Conservation (phyloP, 1,140 invertebrate species). For the Bombus terrestris region DNA sequence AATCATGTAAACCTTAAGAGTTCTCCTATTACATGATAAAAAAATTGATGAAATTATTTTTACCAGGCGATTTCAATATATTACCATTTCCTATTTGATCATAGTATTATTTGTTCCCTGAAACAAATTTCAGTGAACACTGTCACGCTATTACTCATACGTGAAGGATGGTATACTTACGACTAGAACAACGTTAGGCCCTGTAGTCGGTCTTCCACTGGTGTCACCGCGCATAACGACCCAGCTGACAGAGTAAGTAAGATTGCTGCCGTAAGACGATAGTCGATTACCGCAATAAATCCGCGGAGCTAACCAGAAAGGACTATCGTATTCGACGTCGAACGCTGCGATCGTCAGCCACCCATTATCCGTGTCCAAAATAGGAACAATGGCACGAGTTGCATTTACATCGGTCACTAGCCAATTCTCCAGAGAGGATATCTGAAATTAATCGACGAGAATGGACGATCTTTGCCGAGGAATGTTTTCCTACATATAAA, state of each 20-base stretch:
- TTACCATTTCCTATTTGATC: no score
- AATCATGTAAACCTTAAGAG: no score
- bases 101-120: no score
- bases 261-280: conserved; percentile 92
- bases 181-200: conserved; percentile 93
- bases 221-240: conserved; percentile 94
- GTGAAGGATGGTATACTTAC: conserved; percentile 79
- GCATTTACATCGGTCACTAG: conserved; percentile 85
- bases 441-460: conserved; percentile 74
- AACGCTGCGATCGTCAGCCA: conserved; percentile 85
- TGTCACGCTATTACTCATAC: no score
- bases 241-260: conserved; percentile 92
- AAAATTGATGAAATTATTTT: no score
- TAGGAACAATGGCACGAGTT: conserved; percentile 81
- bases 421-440: conserved; percentile 86
- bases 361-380: conserved; percentile 83
- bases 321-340: conserved; percentile 88
- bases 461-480: neutral
- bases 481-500: no score
- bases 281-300: conserved; percentile 89
- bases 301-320: conserved; percentile 94
- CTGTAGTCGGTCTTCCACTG: conserved; percentile 91
- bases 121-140: no score
- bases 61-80: no score
- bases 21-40: no score